Conservation (phyloP, 2,888 invertebrate genomes). For the Lasius platythorax region DNA sequence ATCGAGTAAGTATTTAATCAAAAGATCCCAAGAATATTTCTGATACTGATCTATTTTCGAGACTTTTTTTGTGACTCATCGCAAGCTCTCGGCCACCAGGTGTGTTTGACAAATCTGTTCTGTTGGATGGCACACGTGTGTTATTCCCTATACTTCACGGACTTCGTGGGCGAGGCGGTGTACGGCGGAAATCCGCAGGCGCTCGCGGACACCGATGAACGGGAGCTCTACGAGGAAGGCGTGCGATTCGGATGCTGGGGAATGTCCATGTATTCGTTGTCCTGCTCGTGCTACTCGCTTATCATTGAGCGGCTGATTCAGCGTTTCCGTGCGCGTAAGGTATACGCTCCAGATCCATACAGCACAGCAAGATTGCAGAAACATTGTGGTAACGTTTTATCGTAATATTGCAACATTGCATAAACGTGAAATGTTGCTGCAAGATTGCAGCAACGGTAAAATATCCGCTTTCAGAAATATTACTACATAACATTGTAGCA, state of each 20-base stretch:
- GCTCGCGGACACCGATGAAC: slow-evolving; percentile 88
- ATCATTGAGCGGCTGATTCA: slow-evolving; percentile 95
- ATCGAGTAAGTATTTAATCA: not conserved
- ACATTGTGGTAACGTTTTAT: no score
- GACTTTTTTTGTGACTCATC: not conserved
- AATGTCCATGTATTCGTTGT: slow-evolving; percentile 98
- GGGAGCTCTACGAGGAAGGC: slow-evolving; percentile 94
- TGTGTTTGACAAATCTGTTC: slow-evolving; percentile 96
- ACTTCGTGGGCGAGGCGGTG: slow-evolving; percentile 97
- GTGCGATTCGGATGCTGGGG: slow-evolving; percentile 98
- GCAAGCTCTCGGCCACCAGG: not conserved
- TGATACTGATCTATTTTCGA: not conserved
- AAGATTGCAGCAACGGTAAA: no score
- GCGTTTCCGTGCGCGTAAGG: slow-evolving; percentile 84
- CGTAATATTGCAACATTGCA: no score
- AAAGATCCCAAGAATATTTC: not conserved
- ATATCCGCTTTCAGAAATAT: no score
- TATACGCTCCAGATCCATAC: not conserved
- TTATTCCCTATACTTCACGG: slow-evolving; percentile 98
- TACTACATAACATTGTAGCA: no score
- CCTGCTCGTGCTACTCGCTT: slow-evolving; percentile 96
- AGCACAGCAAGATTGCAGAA: no score
- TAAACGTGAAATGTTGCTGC: no score
- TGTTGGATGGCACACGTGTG: slow-evolving; percentile 99
- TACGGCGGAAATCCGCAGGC: slow-evolving; percentile 96